These are phyloP conservation scores for Larimichthys polyactis DNA, from an alignment of 2,113 vertebrate species.

Conservation along the genomic window DNA sequence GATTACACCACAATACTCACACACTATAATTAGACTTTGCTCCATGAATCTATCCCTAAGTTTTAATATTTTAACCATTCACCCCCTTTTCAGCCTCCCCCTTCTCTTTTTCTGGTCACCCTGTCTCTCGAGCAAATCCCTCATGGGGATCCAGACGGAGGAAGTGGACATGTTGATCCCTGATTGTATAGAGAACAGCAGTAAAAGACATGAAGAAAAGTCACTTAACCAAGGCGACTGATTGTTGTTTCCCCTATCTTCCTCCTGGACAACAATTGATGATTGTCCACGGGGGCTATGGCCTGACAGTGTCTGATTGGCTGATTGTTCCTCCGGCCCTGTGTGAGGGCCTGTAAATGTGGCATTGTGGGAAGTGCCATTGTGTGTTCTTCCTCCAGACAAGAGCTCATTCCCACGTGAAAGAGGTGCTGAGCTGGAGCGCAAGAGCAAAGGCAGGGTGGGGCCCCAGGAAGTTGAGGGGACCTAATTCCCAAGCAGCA, in stretches of 20 bases:
- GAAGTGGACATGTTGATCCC: conserved; percentile 66
- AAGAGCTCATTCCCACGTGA: conserved; percentile 98
- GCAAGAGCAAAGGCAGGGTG: conserved; percentile 88
- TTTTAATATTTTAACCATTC: not conserved
- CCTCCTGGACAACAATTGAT: conserved; percentile 92
- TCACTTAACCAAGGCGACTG: conserved; percentile 78
- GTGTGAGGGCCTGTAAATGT: conserved; percentile 89
- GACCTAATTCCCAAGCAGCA: conserved; percentile 89
- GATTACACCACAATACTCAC: not conserved
- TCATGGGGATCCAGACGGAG: conserved; percentile 55
- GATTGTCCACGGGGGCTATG: conserved; percentile 89
- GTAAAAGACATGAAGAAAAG: conserved; percentile 77
- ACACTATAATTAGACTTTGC: not conserved
- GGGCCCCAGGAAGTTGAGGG: conserved; percentile 82
- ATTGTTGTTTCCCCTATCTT: conserved; percentile 84
- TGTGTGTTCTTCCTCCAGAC: conserved; percentile 96
- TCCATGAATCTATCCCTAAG: not conserved
- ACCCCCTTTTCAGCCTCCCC: not conserved
- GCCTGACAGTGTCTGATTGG: conserved; percentile 97
- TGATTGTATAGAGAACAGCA: conserved; percentile 74
- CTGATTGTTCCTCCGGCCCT: conserved; percentile 93
- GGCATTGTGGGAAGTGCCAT: conserved; percentile 97
- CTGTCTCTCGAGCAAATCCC: conserved; percentile 61
- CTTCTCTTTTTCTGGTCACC: conserved; percentile 29
- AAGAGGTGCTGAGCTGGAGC: conserved; percentile 91